These are phyloP conservation scores for Tethea ocularis DNA, from an alignment of 2,888 invertebrate species.

Conservation along the genomic window DNA sequence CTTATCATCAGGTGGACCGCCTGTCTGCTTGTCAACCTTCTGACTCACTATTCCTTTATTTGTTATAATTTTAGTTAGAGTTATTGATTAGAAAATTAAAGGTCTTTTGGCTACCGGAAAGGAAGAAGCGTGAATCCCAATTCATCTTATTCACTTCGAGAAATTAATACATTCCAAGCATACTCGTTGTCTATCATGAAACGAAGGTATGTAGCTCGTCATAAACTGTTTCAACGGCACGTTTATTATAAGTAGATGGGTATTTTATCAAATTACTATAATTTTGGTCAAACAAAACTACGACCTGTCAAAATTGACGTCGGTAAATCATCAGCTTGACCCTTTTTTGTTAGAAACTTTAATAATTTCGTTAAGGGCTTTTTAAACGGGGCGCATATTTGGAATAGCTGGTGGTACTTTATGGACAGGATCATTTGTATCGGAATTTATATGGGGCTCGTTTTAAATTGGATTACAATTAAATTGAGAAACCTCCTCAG, in stretches of 20 bases:
- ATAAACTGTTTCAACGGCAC: slow-evolving; percentile 57
- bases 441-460: slow-evolving; percentile 70
- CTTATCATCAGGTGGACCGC: too few relatives aligned
- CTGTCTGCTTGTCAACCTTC: too few relatives aligned
- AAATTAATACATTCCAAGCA: slow-evolving; percentile 58
- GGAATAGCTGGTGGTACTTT: slow-evolving; percentile 76
- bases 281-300: slow-evolving; percentile 80
- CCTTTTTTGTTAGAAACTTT: slow-evolving; percentile 73
- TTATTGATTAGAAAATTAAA: background rate
- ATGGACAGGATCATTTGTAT: slow-evolving; percentile 69
- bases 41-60: background rate
- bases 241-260: slow-evolving; percentile 78
- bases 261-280: slow-evolving; percentile 82
- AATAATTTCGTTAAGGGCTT: slow-evolving; percentile 81
- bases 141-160: slow-evolving; percentile 29
- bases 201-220: slow-evolving; percentile 56
- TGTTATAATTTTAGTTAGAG: background rate
- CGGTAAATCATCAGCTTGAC: slow-evolving; percentile 77
- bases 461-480: slow-evolving; percentile 66
- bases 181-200: slow-evolving; percentile 61
- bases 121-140: slow-evolving; percentile 42
- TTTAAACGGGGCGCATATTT: slow-evolving; percentile 78
- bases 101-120: slow-evolving; percentile 38
- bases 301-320: slow-evolving; percentile 80
- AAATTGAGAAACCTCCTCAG: slow-evolving; percentile 43